Evolutionary conservation across 2,797 vertebrate species (phyloP).

Genomic region (Hemitrygon akajei): DNA sequence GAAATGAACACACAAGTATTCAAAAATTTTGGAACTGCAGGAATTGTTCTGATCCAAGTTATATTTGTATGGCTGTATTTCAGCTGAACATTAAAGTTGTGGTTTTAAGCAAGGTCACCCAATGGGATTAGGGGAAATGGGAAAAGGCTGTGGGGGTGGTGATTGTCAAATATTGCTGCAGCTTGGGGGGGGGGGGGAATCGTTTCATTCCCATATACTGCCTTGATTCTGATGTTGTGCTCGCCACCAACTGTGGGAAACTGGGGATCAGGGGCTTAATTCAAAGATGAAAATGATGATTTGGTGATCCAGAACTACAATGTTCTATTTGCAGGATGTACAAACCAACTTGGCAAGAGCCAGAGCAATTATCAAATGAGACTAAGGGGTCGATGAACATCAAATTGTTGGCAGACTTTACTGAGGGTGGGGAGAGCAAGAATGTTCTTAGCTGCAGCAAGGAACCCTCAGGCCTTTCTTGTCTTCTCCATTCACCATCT

Average conservation of each 20-base stretch:
- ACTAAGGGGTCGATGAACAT: background rate
- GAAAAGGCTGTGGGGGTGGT: no score
- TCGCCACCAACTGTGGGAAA: background rate
- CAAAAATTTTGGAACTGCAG: background rate
- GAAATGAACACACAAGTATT: background rate
- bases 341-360: background rate
- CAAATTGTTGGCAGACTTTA: background rate
- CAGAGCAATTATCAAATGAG: background rate
- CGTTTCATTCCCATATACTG: background rate
- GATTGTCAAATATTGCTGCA: no score
- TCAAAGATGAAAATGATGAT: background rate
- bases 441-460: background rate
- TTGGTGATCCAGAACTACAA: background rate
- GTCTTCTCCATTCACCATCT: background rate
- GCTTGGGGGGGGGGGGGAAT: background rate
- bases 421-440: background rate
- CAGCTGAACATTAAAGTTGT: background rate
- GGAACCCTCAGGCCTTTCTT: background rate
- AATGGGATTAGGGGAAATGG: background rate
- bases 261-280: background rate
- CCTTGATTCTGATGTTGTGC: background rate
- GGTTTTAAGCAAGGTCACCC: background rate
- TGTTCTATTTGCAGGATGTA: background rate
- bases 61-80: background rate
- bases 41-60: background rate